A percentile compares a stretch with the other conserved stretches of the same genome.
These are phyloP conservation scores for Lithosia quadra DNA, from an alignment of 2,888 invertebrate species.

Conservation along the genomic window DNA sequence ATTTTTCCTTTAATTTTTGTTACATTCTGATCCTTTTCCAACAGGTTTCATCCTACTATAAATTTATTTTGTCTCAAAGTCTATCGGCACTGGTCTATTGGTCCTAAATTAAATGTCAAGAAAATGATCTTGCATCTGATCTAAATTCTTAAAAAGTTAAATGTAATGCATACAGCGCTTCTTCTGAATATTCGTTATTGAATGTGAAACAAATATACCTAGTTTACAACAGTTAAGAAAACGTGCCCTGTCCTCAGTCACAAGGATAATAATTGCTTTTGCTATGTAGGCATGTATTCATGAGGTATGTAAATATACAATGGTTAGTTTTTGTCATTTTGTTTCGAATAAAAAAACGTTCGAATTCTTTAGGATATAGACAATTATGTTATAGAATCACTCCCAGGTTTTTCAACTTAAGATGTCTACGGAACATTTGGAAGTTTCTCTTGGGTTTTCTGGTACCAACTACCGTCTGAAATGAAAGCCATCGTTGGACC, in stretches of 20 bases:
- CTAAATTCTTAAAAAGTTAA: constrained; percentile 19
- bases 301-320: constrained; percentile 43
- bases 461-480: too few species aligned
- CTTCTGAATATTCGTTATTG: constrained; percentile 54
- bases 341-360: background rate
- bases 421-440: background rate
- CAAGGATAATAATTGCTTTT: constrained; percentile 56
- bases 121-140: background rate
- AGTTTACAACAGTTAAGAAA: constrained; percentile 46
- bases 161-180: constrained; percentile 23
- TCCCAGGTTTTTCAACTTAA: background rate
- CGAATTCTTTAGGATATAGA: too few species aligned
- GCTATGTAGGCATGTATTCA: constrained; percentile 45
- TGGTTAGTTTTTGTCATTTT: constrained; percentile 19
- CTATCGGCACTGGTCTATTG: too few species aligned
- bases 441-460: too few species aligned
- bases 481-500: too few species aligned
- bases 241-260: constrained; percentile 54
- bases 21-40: too few species aligned
- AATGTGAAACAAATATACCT: constrained; percentile 34
- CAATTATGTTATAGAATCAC: too few species aligned
- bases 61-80: too few species aligned
- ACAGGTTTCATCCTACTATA: too few species aligned
- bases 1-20: too few species aligned
- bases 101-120: too few species aligned